These are phyloP conservation scores for Mormyrus hasselquistii DNA, from an alignment of 2,797 vertebrate species.

Conservation along the genomic window DNA sequence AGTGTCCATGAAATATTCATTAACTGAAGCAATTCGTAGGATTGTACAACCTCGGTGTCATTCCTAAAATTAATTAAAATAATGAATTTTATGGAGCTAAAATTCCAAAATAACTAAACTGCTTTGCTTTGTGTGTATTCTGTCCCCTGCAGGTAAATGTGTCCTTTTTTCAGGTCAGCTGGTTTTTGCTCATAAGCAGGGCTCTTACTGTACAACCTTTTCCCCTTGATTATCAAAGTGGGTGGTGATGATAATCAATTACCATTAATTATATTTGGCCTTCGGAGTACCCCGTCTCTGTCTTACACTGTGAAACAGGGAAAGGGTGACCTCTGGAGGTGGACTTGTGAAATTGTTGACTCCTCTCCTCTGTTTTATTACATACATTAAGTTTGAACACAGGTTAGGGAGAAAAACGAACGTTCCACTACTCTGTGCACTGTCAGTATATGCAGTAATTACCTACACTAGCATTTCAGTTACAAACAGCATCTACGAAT, in stretches of 20 bases:
- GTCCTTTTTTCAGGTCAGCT: slow-evolving; percentile 12
- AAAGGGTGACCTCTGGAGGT: slow-evolving; percentile 20
- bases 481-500: neutral
- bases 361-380: neutral
- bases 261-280: slow-evolving; percentile 16
- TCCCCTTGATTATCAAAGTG: neutral
- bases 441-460: neutral
- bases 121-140: neutral
- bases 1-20: neutral
- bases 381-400: neutral
- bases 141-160: slow-evolving; percentile 5
- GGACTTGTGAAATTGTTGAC: neutral
- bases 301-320: neutral
- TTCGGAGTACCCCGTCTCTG: neutral
- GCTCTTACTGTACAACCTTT: neutral
- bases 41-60: neutral
- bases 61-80: neutral
- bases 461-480: neutral
- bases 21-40: neutral
- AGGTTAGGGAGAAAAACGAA: neutral
- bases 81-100: slow-evolving; percentile 10
- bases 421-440: neutral
- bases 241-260: slow-evolving; percentile 5
- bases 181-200: neutral
- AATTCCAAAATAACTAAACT: slow-evolving; percentile 1